A percentile compares a stretch with the other conserved stretches of the same genome.
phyloP scores from a whole-genome alignment of 2,888 invertebrate genomes.

The Phaonia tiefii region DNA sequence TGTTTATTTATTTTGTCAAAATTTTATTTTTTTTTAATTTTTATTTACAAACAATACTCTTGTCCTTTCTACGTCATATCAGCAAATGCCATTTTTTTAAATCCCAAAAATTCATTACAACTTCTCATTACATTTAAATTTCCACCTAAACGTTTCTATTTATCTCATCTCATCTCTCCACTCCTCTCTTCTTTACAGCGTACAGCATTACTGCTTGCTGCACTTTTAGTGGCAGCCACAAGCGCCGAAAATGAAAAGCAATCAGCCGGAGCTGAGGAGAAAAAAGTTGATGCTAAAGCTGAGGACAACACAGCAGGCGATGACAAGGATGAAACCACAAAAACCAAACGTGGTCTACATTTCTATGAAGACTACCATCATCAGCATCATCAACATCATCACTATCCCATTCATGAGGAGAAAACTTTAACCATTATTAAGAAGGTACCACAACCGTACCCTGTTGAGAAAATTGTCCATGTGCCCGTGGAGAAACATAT shows the following conservation, averaged over 20 bases:
- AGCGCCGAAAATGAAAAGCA: constrained; percentile 83
- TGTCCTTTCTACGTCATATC: too few species aligned
- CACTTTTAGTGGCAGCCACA: constrained; percentile 83
- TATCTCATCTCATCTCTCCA: background rate
- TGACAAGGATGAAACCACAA: constrained; percentile 83
- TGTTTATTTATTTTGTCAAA: too few species aligned
- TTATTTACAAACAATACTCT: too few species aligned
- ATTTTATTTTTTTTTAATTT: too few species aligned
- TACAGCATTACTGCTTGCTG: constrained; percentile 81
- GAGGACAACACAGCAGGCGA: constrained; percentile 74
- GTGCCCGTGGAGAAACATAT: constrained; percentile 85
- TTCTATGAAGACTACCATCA: constrained; percentile 81
- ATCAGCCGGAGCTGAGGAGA: constrained; percentile 81
- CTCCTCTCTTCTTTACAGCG: constrained; percentile 70
- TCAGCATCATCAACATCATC: constrained; percentile 73
- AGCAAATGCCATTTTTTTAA: constrained; percentile 13
- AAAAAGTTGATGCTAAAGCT: constrained; percentile 74
- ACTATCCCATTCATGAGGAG: constrained; percentile 81
- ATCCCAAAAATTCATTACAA: background rate
- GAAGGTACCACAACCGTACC: constrained; percentile 87
- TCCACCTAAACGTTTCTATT: background rate
- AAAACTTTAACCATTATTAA: constrained; percentile 88
- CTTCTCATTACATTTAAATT: background rate
- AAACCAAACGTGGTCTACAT: constrained; percentile 88
- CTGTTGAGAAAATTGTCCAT: constrained; percentile 84